phyloP scores from a whole-genome alignment of 2,113 vertebrate species.

The Hyperopisus bebe region DNA sequence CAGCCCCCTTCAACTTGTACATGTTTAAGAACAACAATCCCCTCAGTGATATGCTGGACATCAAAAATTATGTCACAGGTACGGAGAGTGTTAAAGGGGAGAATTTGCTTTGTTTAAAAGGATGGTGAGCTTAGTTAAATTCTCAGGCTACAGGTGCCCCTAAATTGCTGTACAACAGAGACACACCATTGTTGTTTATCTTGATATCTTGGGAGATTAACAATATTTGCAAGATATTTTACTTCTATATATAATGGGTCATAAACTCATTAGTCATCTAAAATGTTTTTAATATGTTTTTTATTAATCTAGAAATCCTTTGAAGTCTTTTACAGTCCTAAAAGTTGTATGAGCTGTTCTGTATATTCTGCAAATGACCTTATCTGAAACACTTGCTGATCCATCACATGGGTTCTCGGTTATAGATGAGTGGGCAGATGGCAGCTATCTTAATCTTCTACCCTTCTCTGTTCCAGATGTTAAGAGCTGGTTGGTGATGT shows the following conservation, averaged over 20 bases:
- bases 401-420: background rate
- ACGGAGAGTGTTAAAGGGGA: background rate
- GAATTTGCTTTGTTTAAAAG: background rate
- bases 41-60: slow-evolving; percentile 90
- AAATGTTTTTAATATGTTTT: background rate
- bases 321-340: background rate
- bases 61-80: slow-evolving; percentile 98
- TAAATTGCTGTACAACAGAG: background rate
- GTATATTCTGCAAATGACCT: background rate
- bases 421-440: background rate
- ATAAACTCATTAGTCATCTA: background rate
- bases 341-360: background rate
- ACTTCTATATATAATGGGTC: background rate
- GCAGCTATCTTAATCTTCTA: background rate
- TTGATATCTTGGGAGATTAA: background rate
- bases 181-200: background rate
- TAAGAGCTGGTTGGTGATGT: slow-evolving; percentile 99
- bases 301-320: slow-evolving; percentile 14
- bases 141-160: background rate
- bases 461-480: slow-evolving; percentile 68
- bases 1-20: slow-evolving; percentile 88
- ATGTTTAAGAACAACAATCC: slow-evolving; percentile 99
- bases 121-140: background rate
- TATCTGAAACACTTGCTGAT: background rate
- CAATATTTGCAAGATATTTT: background rate